Evolutionary conservation across 2,113 vertebrate species (phyloP).

Genomic region (Hystrix cristata): DNA sequence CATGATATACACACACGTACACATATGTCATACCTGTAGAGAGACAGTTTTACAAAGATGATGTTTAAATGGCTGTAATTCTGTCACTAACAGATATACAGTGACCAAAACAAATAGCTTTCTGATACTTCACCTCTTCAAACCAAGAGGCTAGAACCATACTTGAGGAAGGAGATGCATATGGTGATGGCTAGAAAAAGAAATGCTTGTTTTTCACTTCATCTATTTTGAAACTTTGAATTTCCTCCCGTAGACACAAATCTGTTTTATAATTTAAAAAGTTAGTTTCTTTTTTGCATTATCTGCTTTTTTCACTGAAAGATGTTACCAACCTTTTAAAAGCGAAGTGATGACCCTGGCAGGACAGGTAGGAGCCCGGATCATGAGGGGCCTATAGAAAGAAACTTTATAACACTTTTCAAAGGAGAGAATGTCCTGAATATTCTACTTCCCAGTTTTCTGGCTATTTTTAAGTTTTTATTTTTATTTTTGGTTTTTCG

Average conservation of each 20-base stretch:
- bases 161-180: neutral
- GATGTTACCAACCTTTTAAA: slow-evolving; percentile 11
- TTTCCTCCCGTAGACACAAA: neutral
- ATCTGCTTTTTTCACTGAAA: slow-evolving; percentile 34
- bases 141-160: neutral
- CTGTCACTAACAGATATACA: neutral
- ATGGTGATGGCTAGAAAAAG: neutral
- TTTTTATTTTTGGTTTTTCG: neutral
- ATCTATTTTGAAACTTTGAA: slow-evolving; percentile 13
- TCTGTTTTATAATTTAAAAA: slow-evolving; percentile 26
- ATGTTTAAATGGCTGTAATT: neutral
- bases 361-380: neutral
- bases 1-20: neutral
- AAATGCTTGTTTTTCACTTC: slow-evolving; percentile 2
- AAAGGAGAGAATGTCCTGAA: neutral
- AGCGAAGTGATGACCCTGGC: neutral
- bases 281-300: slow-evolving; percentile 12
- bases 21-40: neutral
- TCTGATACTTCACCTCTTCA: neutral
- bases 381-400: neutral
- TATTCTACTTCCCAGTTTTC: neutral
- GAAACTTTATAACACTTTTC: neutral
- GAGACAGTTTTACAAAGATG: neutral
- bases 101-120: neutral
- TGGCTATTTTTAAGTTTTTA: neutral